These are phyloP conservation scores for Spinibarbus caldwelli DNA, from an alignment of 2,797 vertebrate species.

Conservation along the genomic window DNA sequence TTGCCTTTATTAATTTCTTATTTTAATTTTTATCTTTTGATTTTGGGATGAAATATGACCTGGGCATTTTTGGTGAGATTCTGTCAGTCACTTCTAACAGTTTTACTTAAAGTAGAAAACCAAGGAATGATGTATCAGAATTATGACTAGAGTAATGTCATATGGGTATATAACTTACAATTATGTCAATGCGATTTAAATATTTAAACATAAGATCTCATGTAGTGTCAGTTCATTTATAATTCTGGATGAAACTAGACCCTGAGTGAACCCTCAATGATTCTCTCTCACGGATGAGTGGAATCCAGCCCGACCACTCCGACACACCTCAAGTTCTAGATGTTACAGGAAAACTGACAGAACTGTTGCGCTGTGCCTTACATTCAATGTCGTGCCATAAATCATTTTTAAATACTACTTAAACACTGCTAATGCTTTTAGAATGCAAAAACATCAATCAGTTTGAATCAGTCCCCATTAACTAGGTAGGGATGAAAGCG, in stretches of 20 bases:
- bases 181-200: not conserved
- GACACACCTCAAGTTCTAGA: slow-evolving; percentile 32
- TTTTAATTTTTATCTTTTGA: not conserved
- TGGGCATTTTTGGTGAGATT: not conserved
- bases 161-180: not conserved
- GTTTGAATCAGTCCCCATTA: not conserved
- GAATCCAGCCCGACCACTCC: slow-evolving; percentile 56
- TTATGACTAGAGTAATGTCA: not conserved
- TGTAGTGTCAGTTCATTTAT: not conserved
- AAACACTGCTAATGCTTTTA: not conserved
- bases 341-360: slow-evolving; percentile 1
- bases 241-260: slow-evolving; percentile 25
- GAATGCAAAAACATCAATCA: not conserved
- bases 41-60: not conserved
- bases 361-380: slow-evolving; percentile 26
- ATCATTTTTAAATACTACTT: not conserved
- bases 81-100: not conserved
- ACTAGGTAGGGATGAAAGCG: not conserved
- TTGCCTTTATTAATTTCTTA: not conserved
- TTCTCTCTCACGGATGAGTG: slow-evolving; percentile 16
- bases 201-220: not conserved
- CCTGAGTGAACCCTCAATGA: not conserved
- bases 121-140: not conserved
- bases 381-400: slow-evolving; percentile 8
- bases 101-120: not conserved